A percentile compares a stretch with the other conserved stretches of the same genome.
These are phyloP conservation scores for Pherbina coryleti DNA, from an alignment of 2,888 invertebrate species.

Conservation along the genomic window DNA sequence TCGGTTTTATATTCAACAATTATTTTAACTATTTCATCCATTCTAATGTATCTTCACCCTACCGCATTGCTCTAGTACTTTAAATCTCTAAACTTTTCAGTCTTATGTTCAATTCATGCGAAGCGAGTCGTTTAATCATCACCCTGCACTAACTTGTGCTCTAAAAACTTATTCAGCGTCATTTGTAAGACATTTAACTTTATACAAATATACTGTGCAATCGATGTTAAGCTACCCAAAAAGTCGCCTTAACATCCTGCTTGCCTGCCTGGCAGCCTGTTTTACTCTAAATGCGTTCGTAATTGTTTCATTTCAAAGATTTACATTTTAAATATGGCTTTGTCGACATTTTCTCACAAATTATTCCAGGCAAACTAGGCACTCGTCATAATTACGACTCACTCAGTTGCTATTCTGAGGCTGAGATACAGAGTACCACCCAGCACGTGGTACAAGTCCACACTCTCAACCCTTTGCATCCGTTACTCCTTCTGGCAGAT, in stretches of 20 bases:
- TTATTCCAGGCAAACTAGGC: constrained; percentile 51
- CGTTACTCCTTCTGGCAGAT: constrained; percentile 57
- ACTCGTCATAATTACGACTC: constrained; percentile 36
- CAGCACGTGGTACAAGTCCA: background rate
- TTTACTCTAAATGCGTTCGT: constrained; percentile 45
- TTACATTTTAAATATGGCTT: constrained; percentile 65
- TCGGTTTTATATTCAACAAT: no score
- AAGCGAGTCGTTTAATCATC: background rate
- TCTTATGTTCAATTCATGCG: background rate
- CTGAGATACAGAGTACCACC: background rate
- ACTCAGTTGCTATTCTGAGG: background rate
- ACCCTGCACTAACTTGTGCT: background rate
- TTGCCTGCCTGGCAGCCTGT: background rate
- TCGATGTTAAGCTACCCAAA: background rate
- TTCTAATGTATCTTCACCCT: no score
- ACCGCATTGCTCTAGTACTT: background rate
- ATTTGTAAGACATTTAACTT: no score
- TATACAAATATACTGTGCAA: no score
- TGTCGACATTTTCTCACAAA: constrained; percentile 54
- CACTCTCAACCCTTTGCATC: constrained; percentile 31
- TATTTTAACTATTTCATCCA: no score
- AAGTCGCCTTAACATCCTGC: background rate
- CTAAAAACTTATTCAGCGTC: no score
- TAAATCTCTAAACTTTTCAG: background rate
- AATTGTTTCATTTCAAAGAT: constrained; percentile 66